Conservation (phyloP, 2,888 invertebrate species). For the Epistrophe grossulariae region DNA sequence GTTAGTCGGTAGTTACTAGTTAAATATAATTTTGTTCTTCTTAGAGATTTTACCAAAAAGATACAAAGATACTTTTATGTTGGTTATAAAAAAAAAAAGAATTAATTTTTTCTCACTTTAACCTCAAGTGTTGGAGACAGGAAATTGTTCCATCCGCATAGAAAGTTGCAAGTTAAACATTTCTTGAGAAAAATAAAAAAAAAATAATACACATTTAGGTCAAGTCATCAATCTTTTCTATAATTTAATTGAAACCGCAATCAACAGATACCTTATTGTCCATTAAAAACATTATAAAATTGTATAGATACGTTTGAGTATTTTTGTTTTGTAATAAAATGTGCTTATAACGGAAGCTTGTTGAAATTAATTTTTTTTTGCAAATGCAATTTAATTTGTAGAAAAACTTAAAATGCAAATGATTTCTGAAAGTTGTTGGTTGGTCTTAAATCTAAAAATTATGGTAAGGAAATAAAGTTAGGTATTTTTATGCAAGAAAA, state of each 20-base stretch:
- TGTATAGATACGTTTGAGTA: neutral
- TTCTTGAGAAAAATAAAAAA: neutral
- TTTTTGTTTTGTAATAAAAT: conserved; percentile 1
- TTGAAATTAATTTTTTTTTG: neutral
- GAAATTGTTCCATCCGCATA: neutral
- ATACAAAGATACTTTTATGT: neutral
- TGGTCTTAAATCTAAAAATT: neutral
- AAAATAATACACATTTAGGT: neutral
- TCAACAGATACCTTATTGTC: neutral
- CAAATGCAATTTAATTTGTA: conserved; percentile 1
- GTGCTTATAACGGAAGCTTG: neutral
- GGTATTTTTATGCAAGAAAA: no score
- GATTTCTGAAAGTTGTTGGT: neutral
- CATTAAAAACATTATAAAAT: conserved; percentile 9
- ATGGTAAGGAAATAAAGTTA: neutral
- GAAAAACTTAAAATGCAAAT: neutral
- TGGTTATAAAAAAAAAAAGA: neutral
- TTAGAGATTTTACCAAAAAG: neutral
- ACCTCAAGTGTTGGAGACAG: neutral
- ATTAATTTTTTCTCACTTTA: conserved; percentile 8
- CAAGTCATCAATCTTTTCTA: conserved; percentile 20
- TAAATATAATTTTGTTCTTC: neutral
- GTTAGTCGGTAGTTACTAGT: neutral
- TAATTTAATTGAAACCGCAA: conserved; percentile 26
- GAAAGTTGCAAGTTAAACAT: conserved; percentile 14